These are phyloP conservation scores for Mesaphorura yosii DNA, from an alignment of 1,140 invertebrate genomes.

Conservation along the genomic window DNA sequence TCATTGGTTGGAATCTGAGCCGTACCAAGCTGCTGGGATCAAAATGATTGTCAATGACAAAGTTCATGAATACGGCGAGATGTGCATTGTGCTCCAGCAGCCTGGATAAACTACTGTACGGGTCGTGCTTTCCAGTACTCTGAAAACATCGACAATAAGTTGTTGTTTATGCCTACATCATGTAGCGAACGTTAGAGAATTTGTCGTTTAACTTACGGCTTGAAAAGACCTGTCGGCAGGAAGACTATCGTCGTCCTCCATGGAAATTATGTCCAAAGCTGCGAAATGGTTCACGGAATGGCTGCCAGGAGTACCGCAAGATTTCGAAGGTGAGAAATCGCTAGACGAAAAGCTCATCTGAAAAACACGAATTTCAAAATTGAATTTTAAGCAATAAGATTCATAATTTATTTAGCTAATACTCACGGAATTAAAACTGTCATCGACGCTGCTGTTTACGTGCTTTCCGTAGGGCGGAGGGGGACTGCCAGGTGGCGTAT, in stretches of 20 bases:
- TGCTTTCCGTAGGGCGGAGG: constrained; percentile 62
- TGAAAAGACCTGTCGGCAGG: not conserved
- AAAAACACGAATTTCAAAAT: not conserved
- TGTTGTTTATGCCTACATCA: not conserved
- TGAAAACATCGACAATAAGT: constrained; percentile 33
- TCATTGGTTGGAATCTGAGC: no score
- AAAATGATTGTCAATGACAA: constrained; percentile 62
- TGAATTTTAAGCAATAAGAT: not conserved
- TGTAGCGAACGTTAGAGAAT: constrained; percentile 13
- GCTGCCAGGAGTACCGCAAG: constrained; percentile 4
- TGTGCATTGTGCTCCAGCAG: constrained; percentile 64
- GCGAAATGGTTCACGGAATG: constrained; percentile 3
- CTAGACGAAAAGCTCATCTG: constrained; percentile 17
- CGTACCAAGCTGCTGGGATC: constrained; percentile 65
- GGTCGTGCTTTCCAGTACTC: constrained; percentile 61
- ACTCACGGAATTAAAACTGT: not conserved
- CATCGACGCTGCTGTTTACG: not conserved
- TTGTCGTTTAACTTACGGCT: not conserved
- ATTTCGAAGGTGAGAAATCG: constrained; percentile 21
- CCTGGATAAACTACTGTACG: constrained; percentile 60
- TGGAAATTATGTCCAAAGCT: constrained; percentile 59
- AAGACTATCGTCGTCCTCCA: constrained; percentile 77
- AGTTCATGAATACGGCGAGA: constrained; percentile 79
- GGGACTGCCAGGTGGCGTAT: constrained; percentile 68
- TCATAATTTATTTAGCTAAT: not conserved